phyloP scores from a whole-genome alignment of 2,797 vertebrate species.

The Emydoidea blandingii region DNA sequence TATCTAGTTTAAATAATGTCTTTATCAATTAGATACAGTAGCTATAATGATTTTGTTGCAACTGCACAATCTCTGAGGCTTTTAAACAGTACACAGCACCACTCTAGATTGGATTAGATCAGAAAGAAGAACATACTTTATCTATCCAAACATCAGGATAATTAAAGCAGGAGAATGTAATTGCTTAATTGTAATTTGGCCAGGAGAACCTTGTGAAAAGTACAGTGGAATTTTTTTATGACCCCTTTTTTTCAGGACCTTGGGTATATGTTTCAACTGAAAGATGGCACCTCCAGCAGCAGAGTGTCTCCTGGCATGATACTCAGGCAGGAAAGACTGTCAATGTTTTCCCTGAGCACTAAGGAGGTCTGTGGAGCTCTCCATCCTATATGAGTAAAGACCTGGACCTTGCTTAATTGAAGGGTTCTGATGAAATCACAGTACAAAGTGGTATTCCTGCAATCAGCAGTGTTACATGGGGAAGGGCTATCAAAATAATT shows the following conservation, averaged over 20 bases:
- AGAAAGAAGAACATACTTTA: not conserved
- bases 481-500: slow-evolving; percentile 2
- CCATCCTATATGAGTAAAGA: slow-evolving; percentile 18
- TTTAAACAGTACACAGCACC: not conserved
- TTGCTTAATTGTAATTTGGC: not conserved
- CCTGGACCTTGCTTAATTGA: slow-evolving; percentile 21
- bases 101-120: not conserved
- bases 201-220: slow-evolving; percentile 20
- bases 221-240: not conserved
- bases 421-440: slow-evolving; percentile 11
- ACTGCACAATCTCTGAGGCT: fast-evolving
- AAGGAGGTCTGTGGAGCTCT: not conserved
- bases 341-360: slow-evolving; percentile 18
- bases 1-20: not conserved
- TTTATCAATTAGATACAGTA: not conserved
- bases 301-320: not conserved
- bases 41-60: fast-evolving
- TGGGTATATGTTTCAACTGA: slow-evolving; percentile 12
- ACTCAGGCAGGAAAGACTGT: not conserved
- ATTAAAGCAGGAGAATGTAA: slow-evolving; percentile 42
- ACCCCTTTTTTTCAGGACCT: not conserved
- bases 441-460: slow-evolving; percentile 31
- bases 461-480: slow-evolving; percentile 3
- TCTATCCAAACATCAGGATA: slow-evolving; percentile 14
- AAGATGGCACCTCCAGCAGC: not conserved